Percentiles rank a stretch among this genome's conserved stretches.
phyloP scores from a whole-genome alignment of 2,797 vertebrate genomes.

The Dendrocincla tyrannina region DNA sequence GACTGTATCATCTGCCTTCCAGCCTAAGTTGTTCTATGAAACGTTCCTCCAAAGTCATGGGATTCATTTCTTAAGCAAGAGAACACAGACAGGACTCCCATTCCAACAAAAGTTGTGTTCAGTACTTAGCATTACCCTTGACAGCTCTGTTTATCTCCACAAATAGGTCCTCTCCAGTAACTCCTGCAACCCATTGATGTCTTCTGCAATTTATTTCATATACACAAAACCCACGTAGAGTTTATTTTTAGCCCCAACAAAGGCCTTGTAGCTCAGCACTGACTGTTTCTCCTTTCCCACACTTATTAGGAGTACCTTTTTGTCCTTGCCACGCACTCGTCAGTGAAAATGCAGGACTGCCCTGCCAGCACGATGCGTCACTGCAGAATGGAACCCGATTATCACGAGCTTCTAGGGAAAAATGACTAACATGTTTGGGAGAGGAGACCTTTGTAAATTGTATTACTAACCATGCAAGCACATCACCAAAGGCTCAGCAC shows the following conservation, averaged over 20 bases:
- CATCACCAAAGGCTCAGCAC: background rate
- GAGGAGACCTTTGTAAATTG: background rate
- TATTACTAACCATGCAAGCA: background rate
- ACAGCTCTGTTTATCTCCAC: background rate
- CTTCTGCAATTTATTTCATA: background rate
- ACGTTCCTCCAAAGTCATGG: background rate
- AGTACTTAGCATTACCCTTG: background rate
- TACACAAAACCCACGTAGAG: rapidly evolving
- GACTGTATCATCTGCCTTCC: background rate
- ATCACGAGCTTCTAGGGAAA: background rate
- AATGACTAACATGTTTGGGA: background rate
- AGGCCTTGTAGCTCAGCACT: background rate
- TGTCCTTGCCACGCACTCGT: background rate
- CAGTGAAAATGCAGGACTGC: background rate
- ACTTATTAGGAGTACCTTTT: background rate
- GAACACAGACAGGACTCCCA: background rate
- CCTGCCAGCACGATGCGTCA: background rate
- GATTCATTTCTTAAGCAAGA: background rate
- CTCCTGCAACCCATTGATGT: background rate
- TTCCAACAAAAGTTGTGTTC: background rate
- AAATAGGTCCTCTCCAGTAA: background rate
- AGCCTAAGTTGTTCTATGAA: background rate
- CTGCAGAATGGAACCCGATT: background rate
- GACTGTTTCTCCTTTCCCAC: background rate
- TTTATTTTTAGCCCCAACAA: background rate